Base-by-base conservation (phyloP, 2,888 invertebrate genomes). In the Cataglyphis albicans region DNA sequence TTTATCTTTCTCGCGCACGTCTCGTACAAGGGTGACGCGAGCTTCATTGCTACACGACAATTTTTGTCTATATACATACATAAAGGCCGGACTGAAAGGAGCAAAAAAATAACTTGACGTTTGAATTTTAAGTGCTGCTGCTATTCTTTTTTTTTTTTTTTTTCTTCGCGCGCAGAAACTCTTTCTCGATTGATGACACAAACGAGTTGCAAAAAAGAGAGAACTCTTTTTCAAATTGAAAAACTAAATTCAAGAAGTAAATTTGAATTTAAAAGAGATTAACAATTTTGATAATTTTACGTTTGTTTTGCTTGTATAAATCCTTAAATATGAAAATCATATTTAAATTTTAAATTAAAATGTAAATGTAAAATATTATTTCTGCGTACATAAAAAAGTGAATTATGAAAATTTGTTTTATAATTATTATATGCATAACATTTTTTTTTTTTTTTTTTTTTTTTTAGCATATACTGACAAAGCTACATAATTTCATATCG, bases 1-100 rank as follows among this genome's bases (percentile, higher is more conserved):
- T 52, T 70, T 78, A 67, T 76, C 76, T 67, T 67, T n/a, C 55
- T 67, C 29, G 55, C 12, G 29, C 70, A 59, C 59, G 59, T 65
- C 75, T 7, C 18, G 52, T 2, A 7, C 38, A 38, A 35, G 3
- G 32, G 12, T 75, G 12, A 76, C 35, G 32, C 32, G 78, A 59
- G 12, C 61, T 80, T 61, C 41, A 38, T 35, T 44, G 12, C 29
- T 57, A 64, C n/a, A 29, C 29, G 52, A 64, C 29, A 41, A 35
- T 21, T 41, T 67, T 38, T 5, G 12, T 48, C 32, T 59, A 15
- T 3, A 35, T 59, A 15, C 1, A 32, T 35, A 6, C 6, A n/a
- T 59, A 29, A 70, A 48, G 41, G 32, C 7, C 4, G 5, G 12
- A 32, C 5, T 10, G 21, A 67, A 32, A 10, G 0, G 18, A 55